Evolutionary conservation across 2,113 vertebrate genomes (phyloP), one percentile per base, ranked within the genome.

Genomic region (Ictidomys tridecemlineatus): DNA sequence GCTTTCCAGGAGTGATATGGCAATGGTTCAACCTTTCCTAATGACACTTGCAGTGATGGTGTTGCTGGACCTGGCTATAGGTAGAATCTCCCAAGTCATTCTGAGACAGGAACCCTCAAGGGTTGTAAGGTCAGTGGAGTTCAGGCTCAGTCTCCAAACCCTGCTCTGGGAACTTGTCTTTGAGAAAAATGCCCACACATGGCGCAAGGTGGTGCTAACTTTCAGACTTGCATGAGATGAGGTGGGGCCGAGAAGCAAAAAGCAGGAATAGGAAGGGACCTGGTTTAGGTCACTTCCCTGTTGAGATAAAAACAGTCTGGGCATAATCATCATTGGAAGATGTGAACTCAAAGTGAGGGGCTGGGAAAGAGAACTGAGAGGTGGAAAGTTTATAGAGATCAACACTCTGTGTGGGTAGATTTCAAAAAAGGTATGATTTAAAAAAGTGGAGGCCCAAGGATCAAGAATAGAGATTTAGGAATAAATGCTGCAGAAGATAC

Each of bases 351-450:
- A 79, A 32, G n/a, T 84, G 70, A 89, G 30, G 39, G 9, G 24
- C 8, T 42, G 8, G 28, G 34, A 93, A 37, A 30, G 20, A 79
- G 24, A 45, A 48, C 17, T 63, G 48, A 80, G 28, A 82, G 48
- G 28, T 63, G 32, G 56, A 39, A 86, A 17, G 16, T 73, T 90
- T 78, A 30, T 45, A 85, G 22, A 63, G 5, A 58, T 72, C 42
- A 85, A 73, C 4, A 42, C 16, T 26, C 22, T 45, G 45, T 53
- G 58, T 89, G 69, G 82, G 14, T 24, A 51, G 65, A 84, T 80
- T 94, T 91, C 56, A 94, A 94, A 92, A 88, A 92, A 82, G 77
- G 34, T 53, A 26, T 67, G 32, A 94, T 70, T 94, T 76, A 85
- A 85, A 67, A 42, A 95, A 91, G 32, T 72, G 13, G 53, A 94